Evolutionary conservation across 2,888 invertebrate genomes (phyloP), one percentile per base, ranked within the genome.

Genomic region (Muscina levida): DNA sequence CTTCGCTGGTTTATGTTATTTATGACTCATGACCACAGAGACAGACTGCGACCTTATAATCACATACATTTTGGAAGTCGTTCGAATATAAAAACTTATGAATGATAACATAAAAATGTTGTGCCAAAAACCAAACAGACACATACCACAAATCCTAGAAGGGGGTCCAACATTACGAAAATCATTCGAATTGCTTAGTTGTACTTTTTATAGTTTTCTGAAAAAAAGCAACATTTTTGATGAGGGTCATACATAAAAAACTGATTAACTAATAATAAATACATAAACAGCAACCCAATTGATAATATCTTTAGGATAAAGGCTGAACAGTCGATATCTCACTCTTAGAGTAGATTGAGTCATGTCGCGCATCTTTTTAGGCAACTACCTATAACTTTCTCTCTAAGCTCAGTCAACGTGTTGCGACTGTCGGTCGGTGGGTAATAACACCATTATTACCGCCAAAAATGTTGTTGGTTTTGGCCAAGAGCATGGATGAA

Each of bases 1-100:
- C 19, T n/a, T 22, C 51, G 67, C 37, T 22, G 15, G 48, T 37
- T 37, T n/a, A 19, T 68, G 24, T 68, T 78, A 78, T 83, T 75
- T 83, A 80, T 83, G 83, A 83, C 70, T 83, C 83, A 83, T 80
- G 68, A 70, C 72, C 73, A 73, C 56, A 26, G 62, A 62, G 31
- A 48, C 48, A 44, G 42, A 42, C 70, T 39, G 39, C 44, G n/a
- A 59, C 67, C 62, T 19, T 48, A 39, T 39, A 46, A 70, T 66
- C 42, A 44, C 8, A 5, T 42, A 57, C 24, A 68, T 68, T 56
- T 68, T 42, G 68, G 68, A 68, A 68, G 68, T 68, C 39, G 37
- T 68, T 68, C n/a, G 53, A 22, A 44, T 65, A 67, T 66, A 37
- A 42, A 62, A 62, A 22, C 13, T 19, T 48, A 48, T 48, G 72